Evolutionary conservation across 30 jellyfish, hydroid and myxozoan genomes (phyloP), one percentile per base, ranked within the genome.

Genomic region (Hydractinia echinata): DNA sequence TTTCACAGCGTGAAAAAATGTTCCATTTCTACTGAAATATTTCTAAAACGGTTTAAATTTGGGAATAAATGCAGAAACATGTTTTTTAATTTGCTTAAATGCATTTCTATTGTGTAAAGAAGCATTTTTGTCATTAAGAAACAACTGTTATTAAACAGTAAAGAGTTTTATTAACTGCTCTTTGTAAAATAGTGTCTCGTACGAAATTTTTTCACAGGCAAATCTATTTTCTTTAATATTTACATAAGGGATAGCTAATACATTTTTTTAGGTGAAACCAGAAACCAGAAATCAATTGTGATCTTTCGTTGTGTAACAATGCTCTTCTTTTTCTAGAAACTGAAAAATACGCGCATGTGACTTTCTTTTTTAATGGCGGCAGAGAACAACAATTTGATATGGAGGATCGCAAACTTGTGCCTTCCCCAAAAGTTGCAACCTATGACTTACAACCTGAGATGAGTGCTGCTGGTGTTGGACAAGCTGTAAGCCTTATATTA

Each of bases 331-430:
- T n/a, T 55, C 5, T 85, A 94, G 99, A 95, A 84, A 89, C 99
- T 5, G 99, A 95, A 76, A 95, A 95, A 72, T 95, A 95, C 81
- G 98, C 99, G 15, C 99, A 95, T 67, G 99, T 95, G 60, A 95
- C 99, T 1, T 95, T 95, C 89, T 95, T 95, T 66, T 95, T 95
- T 87, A 95, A 95, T 81, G 99, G 99, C 66, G 99, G 99, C 16
- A 89, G 79, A 5, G 99, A 95, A 69, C 81, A 78, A 51, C 92
- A 83, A 60, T 95, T 89, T 91, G 96, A 86, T 4, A 66, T 80
- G 53, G 99, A 95, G 78, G 99, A 95, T 78, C 90, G 98, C 16
- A 79, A 85, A 66, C 87, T 95, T 18, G 95, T 95, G n/a, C 95
- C 97, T 39, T 95, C 99, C 9, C 99, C 99, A 10, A 95, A 95